These are phyloP conservation scores for Cirrhinus molitorella DNA, from an alignment of 2,797 vertebrate species.

Conservation along the genomic window DNA sequence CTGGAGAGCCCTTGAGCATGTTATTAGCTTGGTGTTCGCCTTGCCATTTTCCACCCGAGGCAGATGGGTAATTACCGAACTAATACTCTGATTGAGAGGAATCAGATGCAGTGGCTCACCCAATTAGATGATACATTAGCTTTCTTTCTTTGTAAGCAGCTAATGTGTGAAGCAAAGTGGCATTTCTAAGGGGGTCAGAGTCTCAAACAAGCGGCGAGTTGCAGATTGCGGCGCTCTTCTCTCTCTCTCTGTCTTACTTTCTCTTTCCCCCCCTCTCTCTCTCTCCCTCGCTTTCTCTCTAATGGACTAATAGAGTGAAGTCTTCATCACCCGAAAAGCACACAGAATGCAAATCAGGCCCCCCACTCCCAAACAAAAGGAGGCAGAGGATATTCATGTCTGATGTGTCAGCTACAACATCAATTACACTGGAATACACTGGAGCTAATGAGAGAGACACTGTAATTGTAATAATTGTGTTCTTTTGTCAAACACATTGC, in stretches of 20 bases:
- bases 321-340: conserved; percentile 75
- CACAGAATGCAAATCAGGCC: conserved; percentile 72
- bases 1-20: conserved; percentile 94
- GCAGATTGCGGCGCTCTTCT: conserved; percentile 60
- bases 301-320: conserved; percentile 65
- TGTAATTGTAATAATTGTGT: conserved; percentile 91
- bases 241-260: conserved; percentile 45
- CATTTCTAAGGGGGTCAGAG: conserved; percentile 92
- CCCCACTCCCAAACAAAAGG: conserved; percentile 85
- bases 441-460: conserved; percentile 89
- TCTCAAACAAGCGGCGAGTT: conserved; percentile 85
- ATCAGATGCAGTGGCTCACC: conserved; percentile 96
- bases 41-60: conserved; percentile 95
- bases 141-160: conserved; percentile 94
- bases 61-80: conserved; percentile 99
- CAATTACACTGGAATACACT: conserved; percentile 91
- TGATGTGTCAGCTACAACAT: conserved; percentile 92
- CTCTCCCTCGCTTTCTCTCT: conserved; percentile 55
- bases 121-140: conserved; percentile 98
- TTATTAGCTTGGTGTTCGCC: conserved; percentile 95
- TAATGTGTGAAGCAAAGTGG: conserved; percentile 94
- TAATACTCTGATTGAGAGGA: conserved; percentile 99
- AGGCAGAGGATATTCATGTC: conserved; percentile 90
- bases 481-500: conserved; percentile 82
- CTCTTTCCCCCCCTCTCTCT: conserved; percentile 41